Percentiles rank a stretch among this genome's conserved stretches.
phyloP scores from a whole-genome alignment of 2,797 vertebrate species.

The Acrossocheilus wenchowensis region DNA sequence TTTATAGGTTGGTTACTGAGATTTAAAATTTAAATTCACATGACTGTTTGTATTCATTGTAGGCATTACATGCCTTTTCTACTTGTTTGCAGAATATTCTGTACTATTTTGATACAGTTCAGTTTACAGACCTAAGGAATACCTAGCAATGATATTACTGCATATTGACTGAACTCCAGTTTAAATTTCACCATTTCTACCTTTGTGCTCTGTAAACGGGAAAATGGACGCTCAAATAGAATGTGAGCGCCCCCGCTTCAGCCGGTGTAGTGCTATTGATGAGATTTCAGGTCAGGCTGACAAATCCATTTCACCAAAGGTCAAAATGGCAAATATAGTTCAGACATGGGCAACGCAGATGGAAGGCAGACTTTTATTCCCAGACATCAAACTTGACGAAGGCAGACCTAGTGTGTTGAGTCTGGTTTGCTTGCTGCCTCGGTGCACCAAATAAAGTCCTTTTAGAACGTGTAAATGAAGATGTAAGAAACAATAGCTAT shows the following conservation, averaged over 20 bases:
- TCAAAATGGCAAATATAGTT: constrained; percentile 62
- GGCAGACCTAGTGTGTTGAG: constrained; percentile 1
- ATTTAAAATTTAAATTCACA: background rate
- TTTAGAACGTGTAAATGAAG: constrained; percentile 8
- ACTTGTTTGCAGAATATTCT: background rate
- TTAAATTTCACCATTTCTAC: constrained; percentile 59
- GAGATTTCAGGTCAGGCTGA: constrained; percentile 64
- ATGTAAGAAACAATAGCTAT: background rate
- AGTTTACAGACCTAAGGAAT: background rate
- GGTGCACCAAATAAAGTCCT: background rate
- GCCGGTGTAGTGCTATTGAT: constrained; percentile 55
- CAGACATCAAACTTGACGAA: constrained; percentile 37
- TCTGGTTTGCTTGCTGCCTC: constrained; percentile 1
- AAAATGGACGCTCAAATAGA: constrained; percentile 11
- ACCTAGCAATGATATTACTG: constrained; percentile 63
- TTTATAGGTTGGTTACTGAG: background rate
- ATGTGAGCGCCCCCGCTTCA: constrained; percentile 48
- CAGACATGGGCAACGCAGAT: constrained; percentile 40
- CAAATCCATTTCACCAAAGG: constrained; percentile 69
- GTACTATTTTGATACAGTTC: background rate
- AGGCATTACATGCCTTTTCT: background rate
- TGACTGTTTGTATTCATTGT: background rate
- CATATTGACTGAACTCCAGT: constrained; percentile 63
- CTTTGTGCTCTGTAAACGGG: constrained; percentile 64
- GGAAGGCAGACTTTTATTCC: constrained; percentile 27